These are phyloP conservation scores for Phataginus tetradactyla DNA, from an alignment of 2,797 vertebrate genomes.

Conservation along the genomic window DNA sequence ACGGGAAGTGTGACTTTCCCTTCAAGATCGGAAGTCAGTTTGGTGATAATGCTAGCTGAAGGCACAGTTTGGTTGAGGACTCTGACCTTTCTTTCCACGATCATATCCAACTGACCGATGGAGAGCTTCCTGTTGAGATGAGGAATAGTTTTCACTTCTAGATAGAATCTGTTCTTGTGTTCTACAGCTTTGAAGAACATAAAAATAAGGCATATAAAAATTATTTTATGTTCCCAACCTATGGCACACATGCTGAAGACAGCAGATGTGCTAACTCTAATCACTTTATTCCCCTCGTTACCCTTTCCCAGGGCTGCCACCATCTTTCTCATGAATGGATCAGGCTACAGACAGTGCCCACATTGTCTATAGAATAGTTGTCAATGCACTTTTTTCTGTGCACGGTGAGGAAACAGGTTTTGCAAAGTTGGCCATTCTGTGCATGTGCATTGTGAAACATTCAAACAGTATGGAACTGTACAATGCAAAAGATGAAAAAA, in stretches of 20 bases:
- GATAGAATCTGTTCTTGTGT: not conserved
- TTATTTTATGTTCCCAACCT: not conserved
- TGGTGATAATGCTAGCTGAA: slow-evolving; percentile 36
- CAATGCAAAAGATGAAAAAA: not conserved
- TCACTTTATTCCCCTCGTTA: not conserved
- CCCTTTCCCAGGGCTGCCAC: not conserved
- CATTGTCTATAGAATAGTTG: not conserved
- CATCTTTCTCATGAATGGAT: not conserved
- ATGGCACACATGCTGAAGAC: not conserved
- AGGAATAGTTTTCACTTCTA: slow-evolving; percentile 10
- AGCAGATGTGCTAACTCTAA: not conserved
- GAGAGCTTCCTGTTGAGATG: not conserved
- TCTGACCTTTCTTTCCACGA: slow-evolving; percentile 21
- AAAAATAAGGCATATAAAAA: not conserved
- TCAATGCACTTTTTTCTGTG: not conserved
- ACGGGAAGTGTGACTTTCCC: not conserved
- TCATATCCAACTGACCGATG: not conserved
- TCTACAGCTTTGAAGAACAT: not conserved
- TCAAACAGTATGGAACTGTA: not conserved
- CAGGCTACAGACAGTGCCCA: not conserved
- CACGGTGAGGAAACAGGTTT: not conserved
- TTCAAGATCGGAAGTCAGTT: not conserved
- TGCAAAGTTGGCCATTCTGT: not conserved
- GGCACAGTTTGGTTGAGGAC: not conserved
- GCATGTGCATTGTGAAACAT: not conserved